Conservation (phyloP, 2,888 invertebrate genomes). For the Mechanitis messenoides region DNA sequence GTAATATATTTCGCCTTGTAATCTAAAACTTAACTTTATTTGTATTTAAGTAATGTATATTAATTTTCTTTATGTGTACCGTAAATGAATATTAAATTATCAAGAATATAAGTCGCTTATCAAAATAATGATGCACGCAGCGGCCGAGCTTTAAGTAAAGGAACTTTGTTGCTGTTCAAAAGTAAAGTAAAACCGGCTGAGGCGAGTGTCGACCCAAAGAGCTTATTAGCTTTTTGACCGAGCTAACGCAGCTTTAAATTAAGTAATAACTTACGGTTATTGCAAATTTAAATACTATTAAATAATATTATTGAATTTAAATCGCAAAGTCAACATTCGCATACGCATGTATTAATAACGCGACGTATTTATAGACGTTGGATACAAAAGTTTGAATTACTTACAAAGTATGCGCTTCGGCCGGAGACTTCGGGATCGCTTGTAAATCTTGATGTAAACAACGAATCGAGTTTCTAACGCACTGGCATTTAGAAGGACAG, state of each 20-base stretch:
- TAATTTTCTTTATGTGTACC: too few relatives aligned
- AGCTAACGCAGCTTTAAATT: not conserved
- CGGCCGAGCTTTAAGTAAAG: not conserved
- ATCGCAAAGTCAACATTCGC: conserved; percentile 22
- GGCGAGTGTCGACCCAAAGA: conserved; percentile 4
- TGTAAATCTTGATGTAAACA: conserved; percentile 54
- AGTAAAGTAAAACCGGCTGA: conserved; percentile 4
- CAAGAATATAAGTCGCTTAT: not conserved
- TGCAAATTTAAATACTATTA: not conserved
- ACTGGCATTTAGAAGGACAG: conserved; percentile 58
- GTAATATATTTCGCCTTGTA: too few relatives aligned
- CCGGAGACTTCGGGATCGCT: conserved; percentile 47
- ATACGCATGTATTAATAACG: conserved; percentile 24
- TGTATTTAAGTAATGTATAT: too few relatives aligned
- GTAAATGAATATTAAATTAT: too few relatives aligned
- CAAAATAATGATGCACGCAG: not conserved
- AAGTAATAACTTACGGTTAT: not conserved
- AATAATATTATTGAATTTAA: not conserved
- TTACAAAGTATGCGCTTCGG: conserved; percentile 60
- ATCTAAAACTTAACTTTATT: too few relatives aligned
- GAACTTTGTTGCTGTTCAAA: not conserved
- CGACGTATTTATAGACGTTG: conserved; percentile 27
- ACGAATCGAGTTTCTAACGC: conserved; percentile 48
- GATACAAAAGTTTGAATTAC: conserved; percentile 38
- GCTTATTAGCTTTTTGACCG: conserved; percentile 2